Base-by-base conservation (phyloP, 1,140 invertebrate genomes). In the Brachionus rotundiformis region DNA sequence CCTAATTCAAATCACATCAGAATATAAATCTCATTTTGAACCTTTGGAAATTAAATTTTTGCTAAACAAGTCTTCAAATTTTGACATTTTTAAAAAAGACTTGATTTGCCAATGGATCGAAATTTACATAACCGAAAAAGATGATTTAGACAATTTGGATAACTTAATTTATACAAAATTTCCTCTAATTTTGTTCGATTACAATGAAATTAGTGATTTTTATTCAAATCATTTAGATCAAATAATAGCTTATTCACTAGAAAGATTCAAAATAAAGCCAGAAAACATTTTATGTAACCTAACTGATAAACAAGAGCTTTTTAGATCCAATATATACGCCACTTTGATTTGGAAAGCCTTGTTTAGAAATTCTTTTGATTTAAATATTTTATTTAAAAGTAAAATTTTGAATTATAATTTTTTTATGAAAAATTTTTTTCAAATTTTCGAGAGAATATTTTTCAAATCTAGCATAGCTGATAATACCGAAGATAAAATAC, bases 81-180 rank as follows among this genome's bases (percentile, higher is more conserved):
- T 73, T 41, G 29, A 73, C 11, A 44, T 11, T 19, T 73, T 44
- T 2, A 73, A 73, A 73, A 23, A 4, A 8, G 36, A 73, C 16
- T 19, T 73, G 13, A n/a, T 73, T 27, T 19, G 0, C 3, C 68
- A 73, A 73, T 73, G 68, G 68, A 44, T 41, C 19, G 36, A 73
- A 44, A 44, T 73, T 44, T 73, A 73, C 25, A 23, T 73, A 25
- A 44, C 33, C 11, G 68, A 73, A 41, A 29, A 73, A 73, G 39
- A 73, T 25, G 68, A 73, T 44, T 44, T 41, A 11, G 25, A 73
- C 1, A 31, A 44, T 23, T 25, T 73, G 10, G 29, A 44, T 29
- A 47, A 73, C 4, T 4, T 73, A 44, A 44, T 73, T 8, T 6
- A 5, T 0, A 11, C 6, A 23, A 73, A 73, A 44, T 73, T 73